These are phyloP conservation scores for Cryptops parisi DNA, from an alignment of 2,888 invertebrate species.

Conservation along the genomic window DNA sequence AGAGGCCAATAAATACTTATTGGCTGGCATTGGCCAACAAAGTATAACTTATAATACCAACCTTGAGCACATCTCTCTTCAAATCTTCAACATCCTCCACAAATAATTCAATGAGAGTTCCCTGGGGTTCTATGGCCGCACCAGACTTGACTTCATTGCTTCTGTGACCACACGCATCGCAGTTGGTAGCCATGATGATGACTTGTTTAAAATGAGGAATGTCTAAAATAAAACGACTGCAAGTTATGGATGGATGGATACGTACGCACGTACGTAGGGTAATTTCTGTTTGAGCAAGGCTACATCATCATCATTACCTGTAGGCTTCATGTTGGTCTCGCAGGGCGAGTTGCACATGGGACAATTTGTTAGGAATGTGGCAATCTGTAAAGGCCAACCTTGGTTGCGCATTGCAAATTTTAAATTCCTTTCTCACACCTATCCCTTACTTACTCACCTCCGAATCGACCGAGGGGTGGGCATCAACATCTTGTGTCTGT, in stretches of 20 bases:
- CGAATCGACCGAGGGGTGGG: too few relatives aligned
- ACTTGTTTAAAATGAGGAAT: constrained; percentile 97
- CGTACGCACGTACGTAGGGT: background rate
- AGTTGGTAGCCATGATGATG: constrained; percentile 91
- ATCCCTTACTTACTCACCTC: too few relatives aligned
- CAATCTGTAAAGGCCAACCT: constrained; percentile 29
- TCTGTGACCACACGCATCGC: constrained; percentile 76
- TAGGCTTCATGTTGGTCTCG: constrained; percentile 85
- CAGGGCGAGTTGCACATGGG: constrained; percentile 67
- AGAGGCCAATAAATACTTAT: too few relatives aligned
- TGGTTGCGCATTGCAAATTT: too few relatives aligned
- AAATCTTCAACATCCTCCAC: constrained; percentile 56
- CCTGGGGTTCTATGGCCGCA: constrained; percentile 68
- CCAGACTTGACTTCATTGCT: constrained; percentile 96
- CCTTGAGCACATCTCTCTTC: constrained; percentile 84
- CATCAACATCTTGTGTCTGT: too few relatives aligned
- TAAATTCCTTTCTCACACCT: too few relatives aligned
- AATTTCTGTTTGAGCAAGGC: too few relatives aligned
- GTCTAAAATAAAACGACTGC: constrained; percentile 29
- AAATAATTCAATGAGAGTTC: constrained; percentile 58
- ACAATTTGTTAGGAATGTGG: constrained; percentile 75
- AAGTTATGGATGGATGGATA: background rate
- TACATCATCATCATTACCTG: too few relatives aligned
- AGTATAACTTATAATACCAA: constrained; percentile 25
- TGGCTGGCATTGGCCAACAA: background rate